Evolutionary conservation across 2,113 vertebrate species (phyloP), one percentile per base, ranked within the genome.

Genomic region (Noturus placidus): DNA sequence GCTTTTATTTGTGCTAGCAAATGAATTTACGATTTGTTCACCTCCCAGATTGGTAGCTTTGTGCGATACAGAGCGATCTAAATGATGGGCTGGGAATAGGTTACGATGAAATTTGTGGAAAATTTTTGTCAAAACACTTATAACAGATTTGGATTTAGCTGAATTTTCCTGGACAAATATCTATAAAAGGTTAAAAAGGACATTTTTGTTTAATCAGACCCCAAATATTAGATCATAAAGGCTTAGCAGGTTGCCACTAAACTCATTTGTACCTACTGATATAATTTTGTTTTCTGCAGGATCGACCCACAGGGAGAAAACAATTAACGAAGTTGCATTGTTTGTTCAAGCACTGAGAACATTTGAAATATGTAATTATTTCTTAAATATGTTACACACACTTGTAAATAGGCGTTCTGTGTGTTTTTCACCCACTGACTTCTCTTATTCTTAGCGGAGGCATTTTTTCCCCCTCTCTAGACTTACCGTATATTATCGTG

Each of bases 331-430:
- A 67, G 54, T 74, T 13, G 27, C 5, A 42, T 61, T 70, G 67
- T 59, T 82, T 82, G n/a, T 65, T 82, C 17, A 13, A 72, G 86
- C 86, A 72, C 63, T 56, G 52, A 33, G 42, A 27, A 65, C 69
- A 63, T 65, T 78, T 87, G n/a, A 87, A 72, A 50, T 57, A 70
- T 82, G 50, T 82, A 82, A 81, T 87, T 88, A 82, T 54, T 54
- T 86, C 65, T 50, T 77, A 65, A 35, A 70, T 86, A 67, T 86
- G 46, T 77, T 87, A 84, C 54, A 89, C 70, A 84, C 85, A 78
- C 11, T 83, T 89, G 88, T 89, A 89, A 76, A 85, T 89, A 89
- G 27, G 56, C 10, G 30, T 54, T 89, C 38, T 87, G 54, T 76
- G 35, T 85, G 65, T 86, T 72, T 86, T 87, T 87, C 80, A 76